phyloP scores from a whole-genome alignment of 2,888 invertebrate species.

The Rotaria sp. region DNA sequence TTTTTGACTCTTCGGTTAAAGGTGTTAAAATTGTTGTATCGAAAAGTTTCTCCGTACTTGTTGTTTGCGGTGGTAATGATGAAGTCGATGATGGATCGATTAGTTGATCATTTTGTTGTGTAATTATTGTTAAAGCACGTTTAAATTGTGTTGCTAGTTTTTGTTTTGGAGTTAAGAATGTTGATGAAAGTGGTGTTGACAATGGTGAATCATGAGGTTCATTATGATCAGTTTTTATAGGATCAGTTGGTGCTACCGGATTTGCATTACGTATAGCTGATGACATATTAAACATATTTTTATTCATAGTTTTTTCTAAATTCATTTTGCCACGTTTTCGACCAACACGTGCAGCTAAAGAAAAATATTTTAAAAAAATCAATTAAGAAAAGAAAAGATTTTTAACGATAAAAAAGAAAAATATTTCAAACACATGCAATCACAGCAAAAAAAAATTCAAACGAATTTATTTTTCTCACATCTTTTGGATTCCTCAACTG shows the following conservation, averaged over 20 bases:
- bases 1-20: not conserved
- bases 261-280: not conserved
- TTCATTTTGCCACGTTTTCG: conserved; percentile 39
- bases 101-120: not conserved
- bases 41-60: not conserved
- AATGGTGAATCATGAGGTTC: not conserved
- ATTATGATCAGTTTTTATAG: not conserved
- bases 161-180: not conserved
- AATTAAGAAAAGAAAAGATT: not conserved
- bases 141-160: conserved; percentile 12
- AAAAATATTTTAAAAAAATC: not conserved
- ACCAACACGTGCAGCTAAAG: conserved; percentile 2
- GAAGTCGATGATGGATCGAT: not conserved
- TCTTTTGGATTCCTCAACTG: not conserved
- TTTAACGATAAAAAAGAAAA: not conserved
- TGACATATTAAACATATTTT: conserved; percentile 38
- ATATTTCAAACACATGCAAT: not conserved
- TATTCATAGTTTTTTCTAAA: conserved; percentile 39
- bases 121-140: conserved; percentile 13
- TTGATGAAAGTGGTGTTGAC: not conserved
- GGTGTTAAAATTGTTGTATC: not conserved
- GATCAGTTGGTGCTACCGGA: not conserved
- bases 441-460: conserved; percentile 1
- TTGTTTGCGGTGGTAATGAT: not conserved
- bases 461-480: not conserved